These are phyloP conservation scores for Triplophysa siluroides DNA, from an alignment of 2,113 vertebrate species.

Conservation along the genomic window DNA sequence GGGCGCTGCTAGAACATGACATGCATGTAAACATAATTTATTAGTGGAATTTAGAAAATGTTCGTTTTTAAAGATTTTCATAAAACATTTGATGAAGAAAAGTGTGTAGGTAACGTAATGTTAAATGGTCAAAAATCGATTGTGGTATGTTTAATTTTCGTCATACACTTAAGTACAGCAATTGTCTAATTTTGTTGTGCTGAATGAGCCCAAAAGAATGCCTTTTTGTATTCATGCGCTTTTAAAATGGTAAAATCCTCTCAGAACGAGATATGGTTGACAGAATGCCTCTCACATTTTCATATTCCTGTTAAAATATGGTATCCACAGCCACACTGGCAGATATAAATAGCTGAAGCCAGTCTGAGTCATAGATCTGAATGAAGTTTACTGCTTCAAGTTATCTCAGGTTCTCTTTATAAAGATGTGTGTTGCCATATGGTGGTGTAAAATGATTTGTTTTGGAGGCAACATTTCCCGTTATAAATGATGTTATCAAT, in stretches of 20 bases:
- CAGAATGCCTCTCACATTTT: background rate
- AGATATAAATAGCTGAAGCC: background rate
- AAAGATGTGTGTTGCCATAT: background rate
- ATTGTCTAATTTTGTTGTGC: too few relatives aligned
- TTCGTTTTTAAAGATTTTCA: background rate
- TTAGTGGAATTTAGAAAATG: background rate
- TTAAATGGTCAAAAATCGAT: background rate
- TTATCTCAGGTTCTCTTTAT: background rate
- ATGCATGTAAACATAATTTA: background rate
- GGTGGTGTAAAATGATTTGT: background rate
- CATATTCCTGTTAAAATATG: background rate
- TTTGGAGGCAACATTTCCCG: background rate
- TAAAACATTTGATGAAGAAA: background rate
- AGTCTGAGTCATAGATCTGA: background rate
- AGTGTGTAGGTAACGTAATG: background rate
- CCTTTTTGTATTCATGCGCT: background rate
- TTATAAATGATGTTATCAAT: background rate
- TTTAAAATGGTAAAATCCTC: background rate
- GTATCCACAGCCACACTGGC: background rate
- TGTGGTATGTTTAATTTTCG: background rate
- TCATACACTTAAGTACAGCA: too few relatives aligned
- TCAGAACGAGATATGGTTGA: background rate
- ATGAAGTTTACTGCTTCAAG: background rate
- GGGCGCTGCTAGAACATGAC: conserved; percentile 24
- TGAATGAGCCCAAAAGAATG: background rate